These are phyloP conservation scores for Sebastes oblongus DNA, from an alignment of 2,797 vertebrate genomes.

Conservation along the genomic window DNA sequence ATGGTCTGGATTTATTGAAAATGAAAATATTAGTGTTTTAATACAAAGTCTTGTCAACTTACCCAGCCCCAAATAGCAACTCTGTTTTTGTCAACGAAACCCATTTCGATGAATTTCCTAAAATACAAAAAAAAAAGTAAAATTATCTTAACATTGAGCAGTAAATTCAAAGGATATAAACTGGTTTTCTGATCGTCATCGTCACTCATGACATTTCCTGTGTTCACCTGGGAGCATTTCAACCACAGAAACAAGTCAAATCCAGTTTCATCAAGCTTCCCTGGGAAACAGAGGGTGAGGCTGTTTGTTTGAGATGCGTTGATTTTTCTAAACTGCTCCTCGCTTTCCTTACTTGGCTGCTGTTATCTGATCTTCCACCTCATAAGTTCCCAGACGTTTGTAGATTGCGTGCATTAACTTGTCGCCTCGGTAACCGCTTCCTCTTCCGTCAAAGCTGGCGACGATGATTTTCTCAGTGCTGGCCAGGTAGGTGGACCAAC, in stretches of 20 bases:
- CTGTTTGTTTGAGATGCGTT: slow-evolving; percentile 39
- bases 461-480: slow-evolving; percentile 94
- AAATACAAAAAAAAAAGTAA: slow-evolving; percentile 57
- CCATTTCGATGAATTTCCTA: slow-evolving; percentile 89
- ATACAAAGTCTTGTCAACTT: slow-evolving; percentile 68
- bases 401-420: slow-evolving; percentile 92
- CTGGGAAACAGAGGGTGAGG: not conserved
- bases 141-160: not conserved
- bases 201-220: not conserved
- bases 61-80: slow-evolving; percentile 99
- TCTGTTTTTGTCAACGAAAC: slow-evolving; percentile 88
- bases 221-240: not conserved
- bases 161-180: not conserved
- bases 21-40: not conserved
- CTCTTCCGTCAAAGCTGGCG: slow-evolving; percentile 96
- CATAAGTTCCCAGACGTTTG: slow-evolving; percentile 90
- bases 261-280: slow-evolving; percentile 27
- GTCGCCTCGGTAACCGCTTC: slow-evolving; percentile 96
- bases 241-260: slow-evolving; percentile 12
- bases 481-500: slow-evolving; percentile 93
- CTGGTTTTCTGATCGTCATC: not conserved
- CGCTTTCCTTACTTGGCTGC: slow-evolving; percentile 85
- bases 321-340: slow-evolving; percentile 23
- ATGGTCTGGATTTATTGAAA: too few relatives aligned
- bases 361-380: slow-evolving; percentile 97